Evolutionary conservation across 2,113 vertebrate genomes (phyloP).

Genomic region (Pluvianellus socialis): DNA sequence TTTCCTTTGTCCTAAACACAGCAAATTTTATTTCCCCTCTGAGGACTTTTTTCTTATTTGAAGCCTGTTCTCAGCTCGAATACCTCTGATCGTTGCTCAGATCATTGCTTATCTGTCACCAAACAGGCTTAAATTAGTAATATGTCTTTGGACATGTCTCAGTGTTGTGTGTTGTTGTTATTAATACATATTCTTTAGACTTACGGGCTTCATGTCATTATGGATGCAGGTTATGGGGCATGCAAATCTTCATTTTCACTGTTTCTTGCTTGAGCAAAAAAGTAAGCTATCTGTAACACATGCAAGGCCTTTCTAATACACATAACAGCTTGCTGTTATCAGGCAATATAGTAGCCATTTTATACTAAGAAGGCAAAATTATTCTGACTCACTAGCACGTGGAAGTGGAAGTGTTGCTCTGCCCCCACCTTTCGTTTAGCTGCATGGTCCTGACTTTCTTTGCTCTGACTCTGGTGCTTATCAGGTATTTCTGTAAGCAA

Average conservation of each 20-base stretch:
- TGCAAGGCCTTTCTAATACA: not conserved
- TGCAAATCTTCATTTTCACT: not conserved
- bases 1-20: not conserved
- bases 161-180: not conserved
- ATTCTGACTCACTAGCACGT: not conserved
- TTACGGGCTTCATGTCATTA: not conserved
- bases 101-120: not conserved
- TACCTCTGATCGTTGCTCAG: not conserved
- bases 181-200: not conserved
- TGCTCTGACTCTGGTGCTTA: not conserved
- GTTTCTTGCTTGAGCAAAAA: not conserved
- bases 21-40: not conserved
- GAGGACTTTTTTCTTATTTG: not conserved
- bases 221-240: not conserved
- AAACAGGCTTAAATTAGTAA: not conserved
- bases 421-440: not conserved
- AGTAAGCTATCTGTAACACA: not conserved
- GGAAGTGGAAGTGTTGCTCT: not conserved
- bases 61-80: not conserved
- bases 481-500: not conserved
- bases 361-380: not conserved
- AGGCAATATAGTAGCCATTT: not conserved
- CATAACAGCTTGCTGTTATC: not conserved
- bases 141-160: not conserved
- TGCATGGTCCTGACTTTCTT: not conserved